phyloP scores from a whole-genome alignment of 2,888 invertebrate species.

The Tuta absoluta region DNA sequence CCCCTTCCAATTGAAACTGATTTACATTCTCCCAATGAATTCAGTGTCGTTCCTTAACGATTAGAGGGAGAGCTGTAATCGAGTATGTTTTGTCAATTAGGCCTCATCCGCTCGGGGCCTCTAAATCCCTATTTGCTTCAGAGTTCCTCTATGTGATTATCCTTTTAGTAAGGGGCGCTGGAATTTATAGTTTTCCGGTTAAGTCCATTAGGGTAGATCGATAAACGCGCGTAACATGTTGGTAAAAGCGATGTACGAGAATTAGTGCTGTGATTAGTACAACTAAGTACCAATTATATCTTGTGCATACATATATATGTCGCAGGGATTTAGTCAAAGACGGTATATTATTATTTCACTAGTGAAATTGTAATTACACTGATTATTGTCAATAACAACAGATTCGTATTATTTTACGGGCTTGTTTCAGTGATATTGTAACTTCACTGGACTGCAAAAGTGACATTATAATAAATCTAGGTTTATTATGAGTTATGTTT shows the following conservation, averaged over 20 bases:
- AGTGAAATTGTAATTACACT: too few species aligned
- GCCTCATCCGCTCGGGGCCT: constrained; percentile 58
- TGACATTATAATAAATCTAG: too few species aligned
- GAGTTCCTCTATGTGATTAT: constrained; percentile 71
- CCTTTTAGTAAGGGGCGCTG: constrained; percentile 67
- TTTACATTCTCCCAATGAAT: neutral
- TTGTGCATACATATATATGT: too few species aligned
- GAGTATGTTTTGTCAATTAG: constrained; percentile 74
- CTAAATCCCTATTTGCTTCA: constrained; percentile 70
- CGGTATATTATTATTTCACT: too few species aligned
- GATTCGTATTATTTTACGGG: too few species aligned
- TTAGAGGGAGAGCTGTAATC: constrained; percentile 45
- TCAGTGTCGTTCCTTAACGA: constrained; percentile 14
- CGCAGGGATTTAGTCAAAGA: too few species aligned
- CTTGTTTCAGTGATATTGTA: too few species aligned
- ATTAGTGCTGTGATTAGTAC: neutral
- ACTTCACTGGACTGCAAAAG: too few species aligned
- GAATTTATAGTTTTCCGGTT: constrained; percentile 73
- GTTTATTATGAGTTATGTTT: too few species aligned
- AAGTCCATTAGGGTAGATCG: constrained; percentile 64
- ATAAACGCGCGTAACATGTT: constrained; percentile 31
- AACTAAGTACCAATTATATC: neutral
- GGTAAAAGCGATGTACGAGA: neutral
- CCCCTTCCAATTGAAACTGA: neutral
- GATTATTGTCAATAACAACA: too few species aligned